Conservation (phyloP, 2,888 invertebrate species). For the Nymphalis c-album region DNA sequence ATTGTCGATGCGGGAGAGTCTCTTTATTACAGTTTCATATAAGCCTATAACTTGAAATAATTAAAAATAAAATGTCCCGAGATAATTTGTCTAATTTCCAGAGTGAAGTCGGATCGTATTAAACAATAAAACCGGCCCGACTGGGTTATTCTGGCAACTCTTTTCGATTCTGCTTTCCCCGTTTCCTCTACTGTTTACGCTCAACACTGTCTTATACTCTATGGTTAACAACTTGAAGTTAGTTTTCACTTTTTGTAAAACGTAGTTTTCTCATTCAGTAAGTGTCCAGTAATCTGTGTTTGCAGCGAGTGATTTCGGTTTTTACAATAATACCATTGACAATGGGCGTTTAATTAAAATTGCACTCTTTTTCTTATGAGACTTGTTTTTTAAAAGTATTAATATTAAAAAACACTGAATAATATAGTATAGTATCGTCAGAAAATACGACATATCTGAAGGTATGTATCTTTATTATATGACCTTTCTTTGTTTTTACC, state of each 20-base stretch:
- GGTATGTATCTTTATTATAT: slow-evolving; percentile 59
- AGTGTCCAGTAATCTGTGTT: slow-evolving; percentile 7
- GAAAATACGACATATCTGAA: slow-evolving; percentile 44
- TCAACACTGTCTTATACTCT: neutral
- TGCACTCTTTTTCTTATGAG: slow-evolving; percentile 50
- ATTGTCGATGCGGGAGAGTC: no score
- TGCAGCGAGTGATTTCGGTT: slow-evolving; percentile 45
- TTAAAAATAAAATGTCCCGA: no score
- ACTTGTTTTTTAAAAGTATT: slow-evolving; percentile 4
- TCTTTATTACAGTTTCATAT: no score
- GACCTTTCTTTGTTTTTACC: slow-evolving; percentile 44
- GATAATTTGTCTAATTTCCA: no score
- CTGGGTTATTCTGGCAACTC: no score
- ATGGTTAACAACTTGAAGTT: slow-evolving; percentile 10
- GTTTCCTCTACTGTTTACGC: neutral
- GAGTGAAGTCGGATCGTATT: no score
- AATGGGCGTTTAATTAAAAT: slow-evolving; percentile 54
- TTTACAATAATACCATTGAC: slow-evolving; percentile 56
- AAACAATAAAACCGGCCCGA: no score
- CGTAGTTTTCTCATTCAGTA: slow-evolving; percentile 11
- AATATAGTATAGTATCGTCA: slow-evolving; percentile 3
- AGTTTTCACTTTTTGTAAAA: slow-evolving; percentile 13
- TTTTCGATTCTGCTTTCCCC: no score
- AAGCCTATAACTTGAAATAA: no score
- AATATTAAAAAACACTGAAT: neutral